These are phyloP conservation scores for Podabrus alpinus DNA, from an alignment of 2,888 invertebrate genomes.

Conservation along the genomic window DNA sequence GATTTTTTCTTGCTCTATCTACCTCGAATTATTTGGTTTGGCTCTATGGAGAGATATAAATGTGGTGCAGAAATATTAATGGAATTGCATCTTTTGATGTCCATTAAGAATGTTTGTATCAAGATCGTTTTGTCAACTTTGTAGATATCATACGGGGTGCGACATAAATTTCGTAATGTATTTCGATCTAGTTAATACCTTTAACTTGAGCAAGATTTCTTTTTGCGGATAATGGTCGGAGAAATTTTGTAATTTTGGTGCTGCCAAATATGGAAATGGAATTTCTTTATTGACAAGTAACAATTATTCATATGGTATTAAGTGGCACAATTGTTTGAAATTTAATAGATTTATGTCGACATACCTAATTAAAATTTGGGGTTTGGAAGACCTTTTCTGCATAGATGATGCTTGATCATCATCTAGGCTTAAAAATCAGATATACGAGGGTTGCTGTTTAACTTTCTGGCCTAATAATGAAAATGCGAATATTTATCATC, in stretches of 20 bases:
- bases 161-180: not conserved
- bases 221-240: not conserved
- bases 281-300: not conserved
- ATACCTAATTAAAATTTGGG: not conserved
- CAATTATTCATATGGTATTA: not conserved
- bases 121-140: not conserved
- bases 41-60: not conserved
- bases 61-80: not conserved
- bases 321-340: not conserved
- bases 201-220: not conserved
- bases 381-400: not conserved
- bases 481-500: no score
- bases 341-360: not conserved
- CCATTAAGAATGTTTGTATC: no score
- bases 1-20: not conserved
- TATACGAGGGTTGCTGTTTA: no score
- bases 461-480: no score
- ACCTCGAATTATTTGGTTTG: not conserved
- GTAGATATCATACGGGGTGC: not conserved
- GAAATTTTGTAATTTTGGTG: not conserved
- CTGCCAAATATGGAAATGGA: not conserved
- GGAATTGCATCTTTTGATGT: not conserved
- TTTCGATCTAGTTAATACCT: not conserved
- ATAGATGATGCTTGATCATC: not conserved
- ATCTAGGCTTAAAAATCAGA: not conserved